phyloP scores from a whole-genome alignment of 2,797 vertebrate genomes.

The Denticeps clupeoides region DNA sequence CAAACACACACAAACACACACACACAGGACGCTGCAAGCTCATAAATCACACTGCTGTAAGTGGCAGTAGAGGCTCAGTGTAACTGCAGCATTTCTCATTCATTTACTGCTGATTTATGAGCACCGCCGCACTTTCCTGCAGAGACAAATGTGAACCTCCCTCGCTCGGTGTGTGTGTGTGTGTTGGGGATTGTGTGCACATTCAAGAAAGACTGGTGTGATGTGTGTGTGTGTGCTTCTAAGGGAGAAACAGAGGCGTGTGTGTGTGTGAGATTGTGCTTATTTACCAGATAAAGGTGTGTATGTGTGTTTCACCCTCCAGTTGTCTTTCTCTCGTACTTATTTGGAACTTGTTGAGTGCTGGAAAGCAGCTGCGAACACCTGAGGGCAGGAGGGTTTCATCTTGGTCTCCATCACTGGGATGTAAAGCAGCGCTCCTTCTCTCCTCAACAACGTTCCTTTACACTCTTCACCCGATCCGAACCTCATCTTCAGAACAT shows the following conservation, averaged over 20 bases:
- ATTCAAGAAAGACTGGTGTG: constrained; percentile 2
- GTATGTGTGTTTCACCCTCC: constrained; percentile 21
- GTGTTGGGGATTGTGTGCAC: constrained; percentile 1
- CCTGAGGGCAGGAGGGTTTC: too few relatives aligned
- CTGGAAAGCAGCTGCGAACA: too few relatives aligned
- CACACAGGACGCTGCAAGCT: too few relatives aligned
- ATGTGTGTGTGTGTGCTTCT: background rate
- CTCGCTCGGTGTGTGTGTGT: background rate
- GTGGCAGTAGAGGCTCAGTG: background rate
- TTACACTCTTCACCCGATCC: too few relatives aligned
- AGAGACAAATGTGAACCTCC: constrained; percentile 6
- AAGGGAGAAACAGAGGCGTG: too few relatives aligned
- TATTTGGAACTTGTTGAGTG: constrained; percentile 14
- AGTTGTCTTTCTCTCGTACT: constrained; percentile 9
- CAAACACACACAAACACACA: constrained; percentile 10
- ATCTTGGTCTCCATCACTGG: constrained; percentile 25
- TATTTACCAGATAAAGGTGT: constrained; percentile 19
- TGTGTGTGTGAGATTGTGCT: background rate
- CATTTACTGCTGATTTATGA: constrained; percentile 18
- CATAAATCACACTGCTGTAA: constrained; percentile 18
- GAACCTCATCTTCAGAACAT: too few relatives aligned
- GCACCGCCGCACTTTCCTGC: background rate
- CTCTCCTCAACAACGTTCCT: too few relatives aligned
- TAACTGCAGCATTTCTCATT: constrained; percentile 10
- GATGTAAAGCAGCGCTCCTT: too few relatives aligned